These are phyloP conservation scores for Zaprionus gabonicus DNA, from an alignment of 1,140 invertebrate genomes.

Conservation along the genomic window DNA sequence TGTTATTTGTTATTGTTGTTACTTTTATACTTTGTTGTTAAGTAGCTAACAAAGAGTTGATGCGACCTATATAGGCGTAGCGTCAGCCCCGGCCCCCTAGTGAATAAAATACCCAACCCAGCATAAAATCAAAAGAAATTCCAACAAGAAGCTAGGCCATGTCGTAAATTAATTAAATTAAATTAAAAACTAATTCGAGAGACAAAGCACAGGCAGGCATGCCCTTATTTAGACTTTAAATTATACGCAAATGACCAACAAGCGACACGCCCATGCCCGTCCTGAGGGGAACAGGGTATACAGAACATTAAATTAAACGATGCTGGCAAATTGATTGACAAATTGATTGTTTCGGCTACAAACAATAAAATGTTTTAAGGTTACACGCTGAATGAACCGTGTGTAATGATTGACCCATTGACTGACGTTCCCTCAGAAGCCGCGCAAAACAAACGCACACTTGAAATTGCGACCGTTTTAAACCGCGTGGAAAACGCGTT, in stretches of 20 bases:
- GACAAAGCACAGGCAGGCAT: background rate
- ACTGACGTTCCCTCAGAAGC: conserved; percentile 46
- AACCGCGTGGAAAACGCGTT: conserved; percentile 40
- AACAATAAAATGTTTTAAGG: conserved; percentile 59
- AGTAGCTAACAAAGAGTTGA: conserved; percentile 45
- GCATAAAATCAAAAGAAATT: conserved; percentile 4
- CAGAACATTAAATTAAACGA: conserved; percentile 23
- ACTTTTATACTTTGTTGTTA: conserved; percentile 36
- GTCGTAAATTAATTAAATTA: conserved; percentile 6
- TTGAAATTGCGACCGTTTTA: conserved; percentile 42
- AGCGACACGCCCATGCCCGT: background rate
- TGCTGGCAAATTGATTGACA: conserved; percentile 64
- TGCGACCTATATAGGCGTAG: conserved; percentile 31
- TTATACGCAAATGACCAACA: background rate
- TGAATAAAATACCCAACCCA: background rate
- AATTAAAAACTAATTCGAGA: background rate
- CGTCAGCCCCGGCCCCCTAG: background rate
- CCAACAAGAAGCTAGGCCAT: background rate
- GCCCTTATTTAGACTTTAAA: background rate
- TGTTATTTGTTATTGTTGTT: conserved; percentile 9
- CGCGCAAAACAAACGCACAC: conserved; percentile 12
- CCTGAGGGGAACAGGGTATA: conserved; percentile 11
- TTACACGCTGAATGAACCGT: conserved; percentile 56
- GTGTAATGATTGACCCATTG: conserved; percentile 48
- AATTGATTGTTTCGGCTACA: conserved; percentile 54